Evolutionary conservation across 2,797 vertebrate genomes (phyloP), one percentile per base, ranked within the genome.

Genomic region (Sebastes hopkinsi): DNA sequence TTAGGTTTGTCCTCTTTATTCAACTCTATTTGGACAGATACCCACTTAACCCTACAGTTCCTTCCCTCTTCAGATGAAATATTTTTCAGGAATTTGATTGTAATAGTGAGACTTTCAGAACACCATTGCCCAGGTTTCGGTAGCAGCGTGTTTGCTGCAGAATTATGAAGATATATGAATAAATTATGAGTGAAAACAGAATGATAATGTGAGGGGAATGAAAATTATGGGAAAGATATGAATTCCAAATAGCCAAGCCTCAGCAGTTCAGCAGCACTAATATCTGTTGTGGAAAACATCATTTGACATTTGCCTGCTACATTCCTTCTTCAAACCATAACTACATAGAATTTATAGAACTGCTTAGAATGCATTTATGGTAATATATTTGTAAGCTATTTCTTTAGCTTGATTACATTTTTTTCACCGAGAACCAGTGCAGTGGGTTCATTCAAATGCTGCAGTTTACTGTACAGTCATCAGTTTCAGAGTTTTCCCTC

Each of bases 1-100:
- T 95, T 89, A 95, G 68, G n/a, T 79, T 68, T 82, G 79, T 92
- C 85, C 80, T 89, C 86, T 79, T 90, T 74, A 89, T 88, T 83
- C 73, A 87, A 82, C 78, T 84, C 69, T 69, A 52, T 75, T 85
- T 83, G 78, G 80, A 80, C 81, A 72, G 64, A 71, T 70, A 78
- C 52, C 72, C 59, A 69, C 81, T 88, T 77, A 78, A 88, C 64
- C 72, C 69, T 36, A 4, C 59, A 50, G 29, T 70, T 69, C 66
- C 72, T 64, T 38, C 52, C 74, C 32, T 46, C 61, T 55, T 72
- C 52, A 72, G 38, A 50, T 46, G 11, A 73, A 71, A 27, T 7
- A 25, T 7, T 32, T 32, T 23, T 25, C 36, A 62, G 32, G 67
- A 55, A 30, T 60, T 25, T 36, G 32, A 60, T 60, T 22, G 3